These are phyloP conservation scores for Austrolebias charrua DNA, from an alignment of 2,797 vertebrate species.

Conservation along the genomic window DNA sequence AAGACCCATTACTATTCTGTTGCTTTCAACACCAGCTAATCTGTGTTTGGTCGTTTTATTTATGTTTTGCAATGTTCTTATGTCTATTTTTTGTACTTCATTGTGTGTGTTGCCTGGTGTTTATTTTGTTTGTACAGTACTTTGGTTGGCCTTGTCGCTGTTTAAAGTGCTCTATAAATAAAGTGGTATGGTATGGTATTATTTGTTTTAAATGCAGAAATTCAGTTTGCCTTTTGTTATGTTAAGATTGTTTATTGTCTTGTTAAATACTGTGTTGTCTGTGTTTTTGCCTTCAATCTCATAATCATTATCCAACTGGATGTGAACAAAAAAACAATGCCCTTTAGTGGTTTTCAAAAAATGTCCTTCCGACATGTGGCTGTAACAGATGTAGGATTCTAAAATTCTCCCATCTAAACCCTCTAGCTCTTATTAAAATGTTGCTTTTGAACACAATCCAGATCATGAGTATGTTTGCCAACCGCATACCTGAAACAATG, in stretches of 20 bases:
- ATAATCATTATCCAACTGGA: neutral
- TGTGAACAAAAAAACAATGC: neutral
- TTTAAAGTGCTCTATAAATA: too few species aligned
- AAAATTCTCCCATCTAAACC: neutral
- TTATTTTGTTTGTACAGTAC: too few species aligned
- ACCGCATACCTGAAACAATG: neutral
- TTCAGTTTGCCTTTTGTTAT: neutral
- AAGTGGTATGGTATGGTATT: too few species aligned
- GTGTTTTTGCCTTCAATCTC: neutral
- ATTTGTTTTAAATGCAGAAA: neutral
- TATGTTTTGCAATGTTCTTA: too few species aligned
- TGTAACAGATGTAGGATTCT: neutral
- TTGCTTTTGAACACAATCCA: slow-evolving; percentile 3
- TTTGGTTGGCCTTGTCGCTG: too few species aligned
- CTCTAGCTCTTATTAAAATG: slow-evolving; percentile 3
- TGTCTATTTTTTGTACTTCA: too few species aligned
- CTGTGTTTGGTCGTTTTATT: too few species aligned
- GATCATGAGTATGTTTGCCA: slow-evolving; percentile 1
- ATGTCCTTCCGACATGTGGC: neutral
- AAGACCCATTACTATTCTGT: too few species aligned
- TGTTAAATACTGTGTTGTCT: neutral
- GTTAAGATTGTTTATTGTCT: neutral
- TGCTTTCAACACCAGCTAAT: too few species aligned
- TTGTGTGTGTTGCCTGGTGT: too few species aligned
- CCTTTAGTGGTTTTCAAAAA: neutral